These are phyloP conservation scores for Macrobrachium nipponense DNA, from an alignment of 1,140 invertebrate genomes.

Conservation along the genomic window DNA sequence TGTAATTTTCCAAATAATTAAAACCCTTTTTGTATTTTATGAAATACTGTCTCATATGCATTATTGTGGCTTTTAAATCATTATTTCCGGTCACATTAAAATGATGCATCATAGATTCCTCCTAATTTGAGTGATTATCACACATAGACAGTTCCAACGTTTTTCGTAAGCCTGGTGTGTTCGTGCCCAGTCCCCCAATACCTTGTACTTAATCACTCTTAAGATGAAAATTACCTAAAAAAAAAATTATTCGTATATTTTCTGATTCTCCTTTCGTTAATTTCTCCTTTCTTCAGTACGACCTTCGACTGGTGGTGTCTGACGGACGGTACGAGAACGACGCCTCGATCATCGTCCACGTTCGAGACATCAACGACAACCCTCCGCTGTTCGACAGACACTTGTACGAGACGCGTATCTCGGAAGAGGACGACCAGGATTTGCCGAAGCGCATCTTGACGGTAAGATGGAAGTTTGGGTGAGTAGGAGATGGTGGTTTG, in stretches of 20 bases:
- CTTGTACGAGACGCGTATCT: slow-evolving; percentile 94
- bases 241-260: not conserved
- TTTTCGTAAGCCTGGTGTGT: no score
- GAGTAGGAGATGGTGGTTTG: slow-evolving; percentile 66
- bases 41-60: no score
- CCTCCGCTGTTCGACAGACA: slow-evolving; percentile 89
- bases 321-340: slow-evolving; percentile 97
- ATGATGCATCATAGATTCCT: no score
- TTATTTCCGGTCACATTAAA: no score
- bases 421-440: slow-evolving; percentile 93
- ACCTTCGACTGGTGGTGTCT: slow-evolving; percentile 90
- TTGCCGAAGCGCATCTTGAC: slow-evolving; percentile 92
- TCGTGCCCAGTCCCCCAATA: no score
- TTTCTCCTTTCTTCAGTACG: slow-evolving; percentile 77
- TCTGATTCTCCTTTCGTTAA: not conserved
- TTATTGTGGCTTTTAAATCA: no score
- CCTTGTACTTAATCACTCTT: no score
- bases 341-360: slow-evolving; percentile 94
- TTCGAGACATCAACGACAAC: slow-evolving; percentile 95
- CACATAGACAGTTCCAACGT: no score
- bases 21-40: no score
- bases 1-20: no score
- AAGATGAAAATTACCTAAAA: no score
- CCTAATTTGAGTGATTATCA: no score
- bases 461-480: slow-evolving; percentile 69